phyloP scores from a whole-genome alignment of 2,113 vertebrate species.

The Lota lota region DNA sequence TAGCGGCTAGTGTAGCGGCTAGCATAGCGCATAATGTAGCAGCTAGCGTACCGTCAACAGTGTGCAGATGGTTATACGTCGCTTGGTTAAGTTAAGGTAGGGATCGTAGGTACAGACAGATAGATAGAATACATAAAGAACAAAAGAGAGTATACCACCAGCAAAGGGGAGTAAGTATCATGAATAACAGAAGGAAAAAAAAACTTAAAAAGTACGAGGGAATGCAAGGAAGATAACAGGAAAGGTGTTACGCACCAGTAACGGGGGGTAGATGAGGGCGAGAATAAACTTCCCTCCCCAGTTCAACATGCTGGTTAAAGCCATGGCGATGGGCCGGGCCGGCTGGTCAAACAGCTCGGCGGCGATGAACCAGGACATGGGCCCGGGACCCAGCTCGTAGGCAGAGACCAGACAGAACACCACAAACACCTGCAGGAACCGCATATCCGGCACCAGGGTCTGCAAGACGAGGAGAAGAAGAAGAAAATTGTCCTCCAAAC shows the following conservation, averaged over 20 bases:
- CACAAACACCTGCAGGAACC: conserved; percentile 59
- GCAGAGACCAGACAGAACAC: conserved; percentile 70
- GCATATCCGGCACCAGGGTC: conserved; percentile 55
- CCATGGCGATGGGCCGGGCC: conserved; percentile 61
- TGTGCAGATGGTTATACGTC: no score
- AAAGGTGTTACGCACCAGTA: conserved; percentile 40
- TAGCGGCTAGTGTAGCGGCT: no score
- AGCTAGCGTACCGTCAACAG: no score
- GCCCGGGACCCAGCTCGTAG: conserved; percentile 64
- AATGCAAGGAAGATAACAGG: neutral
- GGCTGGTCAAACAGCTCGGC: conserved; percentile 70
- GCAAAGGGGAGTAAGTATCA: neutral
- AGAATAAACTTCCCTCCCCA: conserved; percentile 73
- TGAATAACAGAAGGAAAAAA: no score
- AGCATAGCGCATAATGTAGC: no score
- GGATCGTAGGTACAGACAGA: no score
- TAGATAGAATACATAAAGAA: no score
- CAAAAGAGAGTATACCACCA: no score
- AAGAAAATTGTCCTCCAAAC: neutral
- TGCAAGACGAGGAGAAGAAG: conserved; percentile 16
- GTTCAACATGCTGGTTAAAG: conserved; percentile 73
- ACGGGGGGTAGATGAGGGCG: conserved; percentile 65
- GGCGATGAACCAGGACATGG: conserved; percentile 72
- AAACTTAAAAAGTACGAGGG: neutral
- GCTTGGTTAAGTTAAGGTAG: no score